Evolutionary conservation across 2,797 vertebrate species (phyloP).

Genomic region (Serranus cabrilla): DNA sequence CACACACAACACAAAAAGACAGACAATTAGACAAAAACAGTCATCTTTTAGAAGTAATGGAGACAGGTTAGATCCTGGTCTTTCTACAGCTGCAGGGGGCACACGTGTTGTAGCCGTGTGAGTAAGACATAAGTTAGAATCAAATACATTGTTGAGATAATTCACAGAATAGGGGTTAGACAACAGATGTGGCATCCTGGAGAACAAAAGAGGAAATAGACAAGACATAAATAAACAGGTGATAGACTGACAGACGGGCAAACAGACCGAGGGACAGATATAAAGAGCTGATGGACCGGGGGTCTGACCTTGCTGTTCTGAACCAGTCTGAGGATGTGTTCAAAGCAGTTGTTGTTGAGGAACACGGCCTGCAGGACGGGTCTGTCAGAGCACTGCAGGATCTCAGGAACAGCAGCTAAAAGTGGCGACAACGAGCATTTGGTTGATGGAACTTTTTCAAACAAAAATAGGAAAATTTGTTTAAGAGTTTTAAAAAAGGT

Average conservation of each 20-base stretch:
- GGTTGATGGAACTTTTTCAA: conserved; percentile 15
- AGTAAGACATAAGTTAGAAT: neutral
- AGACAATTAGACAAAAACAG: conserved; percentile 63
- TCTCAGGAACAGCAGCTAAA: conserved; percentile 93
- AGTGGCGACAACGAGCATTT: conserved; percentile 34
- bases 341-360: conserved; percentile 99
- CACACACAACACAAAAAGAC: conserved; percentile 62
- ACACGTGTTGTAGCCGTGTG: neutral
- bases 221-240: conserved; percentile 17
- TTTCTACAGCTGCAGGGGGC: conserved; percentile 18
- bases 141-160: conserved; percentile 10
- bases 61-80: conserved; percentile 25
- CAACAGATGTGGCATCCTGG: conserved; percentile 19
- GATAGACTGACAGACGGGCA: conserved; percentile 35
- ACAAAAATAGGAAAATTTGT: no score
- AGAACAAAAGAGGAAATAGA: conserved; percentile 32
- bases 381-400: conserved; percentile 94
- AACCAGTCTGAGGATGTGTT: conserved; percentile 96
- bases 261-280: conserved; percentile 10
- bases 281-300: conserved; percentile 31
- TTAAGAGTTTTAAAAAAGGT: no score
- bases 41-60: conserved; percentile 30
- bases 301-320: conserved; percentile 97
- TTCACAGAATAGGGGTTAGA: conserved; percentile 25
- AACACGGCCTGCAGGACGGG: conserved; percentile 95